A percentile compares a stretch with the other conserved stretches of the same genome.
Conservation (phyloP, 2,113 vertebrate genomes). For the Campylomormyrus numenius region DNA sequence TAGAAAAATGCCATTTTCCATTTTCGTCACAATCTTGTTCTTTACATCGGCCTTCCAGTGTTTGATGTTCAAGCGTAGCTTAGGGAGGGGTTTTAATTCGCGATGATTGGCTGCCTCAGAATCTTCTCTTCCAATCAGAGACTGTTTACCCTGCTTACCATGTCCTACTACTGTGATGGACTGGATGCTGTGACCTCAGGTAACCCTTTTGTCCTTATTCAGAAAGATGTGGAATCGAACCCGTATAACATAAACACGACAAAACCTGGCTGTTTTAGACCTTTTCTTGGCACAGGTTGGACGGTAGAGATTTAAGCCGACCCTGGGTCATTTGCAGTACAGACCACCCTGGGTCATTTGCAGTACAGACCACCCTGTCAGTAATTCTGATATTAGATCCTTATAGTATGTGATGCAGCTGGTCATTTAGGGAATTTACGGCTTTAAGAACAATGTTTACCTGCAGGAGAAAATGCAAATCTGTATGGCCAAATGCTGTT, state of each 20-base stretch:
- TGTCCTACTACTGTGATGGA: constrained; percentile 8
- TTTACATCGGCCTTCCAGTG: constrained; percentile 7
- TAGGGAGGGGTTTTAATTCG: constrained; percentile 18
- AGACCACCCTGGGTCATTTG: background rate
- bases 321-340: background rate
- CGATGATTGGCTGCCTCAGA: constrained; percentile 20
- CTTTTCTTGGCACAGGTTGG: background rate
- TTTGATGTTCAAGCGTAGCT: background rate
- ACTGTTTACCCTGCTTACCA: background rate
- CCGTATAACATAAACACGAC: too few species aligned
- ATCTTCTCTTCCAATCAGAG: constrained; percentile 14
- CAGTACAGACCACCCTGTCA: background rate
- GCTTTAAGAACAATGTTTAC: background rate
- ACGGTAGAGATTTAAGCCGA: background rate
- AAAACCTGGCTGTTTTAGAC: background rate
- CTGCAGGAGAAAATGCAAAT: background rate
- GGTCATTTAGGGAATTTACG: background rate
- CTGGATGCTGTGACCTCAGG: constrained; percentile 4
- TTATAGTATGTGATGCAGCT: background rate
- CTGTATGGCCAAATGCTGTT: background rate
- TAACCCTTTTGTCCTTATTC: background rate
- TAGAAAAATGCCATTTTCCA: constrained; percentile 21
- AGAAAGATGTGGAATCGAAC: background rate
- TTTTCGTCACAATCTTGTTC: background rate
- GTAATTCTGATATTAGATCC: background rate